Evolutionary conservation across 2,888 invertebrate genomes (phyloP), one percentile per base, ranked within the genome.

Genomic region (Rotaria magnacalcarata): DNA sequence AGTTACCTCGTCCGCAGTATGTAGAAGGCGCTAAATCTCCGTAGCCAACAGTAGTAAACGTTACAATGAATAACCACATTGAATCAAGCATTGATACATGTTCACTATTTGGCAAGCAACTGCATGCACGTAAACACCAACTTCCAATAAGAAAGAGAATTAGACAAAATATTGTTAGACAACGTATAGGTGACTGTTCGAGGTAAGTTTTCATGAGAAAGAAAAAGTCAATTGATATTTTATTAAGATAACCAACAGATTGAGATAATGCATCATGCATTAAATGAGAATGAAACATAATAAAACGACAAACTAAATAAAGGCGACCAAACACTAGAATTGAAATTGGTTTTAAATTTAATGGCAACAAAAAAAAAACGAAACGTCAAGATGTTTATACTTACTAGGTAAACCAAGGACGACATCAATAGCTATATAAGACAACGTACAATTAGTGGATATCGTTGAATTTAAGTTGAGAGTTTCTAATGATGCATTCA

Each of bases 181-280:
- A 89, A 87, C 90, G 90, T 86, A 90, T 90, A 41, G 91, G 90
- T 87, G 90, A 89, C 43, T 90, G 88, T 34, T 90, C 89, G 90
- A 91, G 91, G 87, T 90, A 88, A 43, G 90, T 90, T 88, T 91
- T 91, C 88, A 91, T 91, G 85, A 91, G 90, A 88, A 91, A 91
- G 87, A 92, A 94, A 91, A 97, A 97, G 89, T 93, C 92, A 94
- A 98, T 98, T 93, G 97, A 97, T 92, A 98, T 97, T 91, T 97
- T 94, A 93, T 97, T 97, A 92, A 97, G 94, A 10, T 90, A 90
- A 16, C 91, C 90, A n/a, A 91, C 88, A 87, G 90, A 90, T 88
- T 90, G 90, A 0, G 90, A 90, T 14, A 90, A 90, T 56, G 90
- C 90, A 88, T 91, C 90, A 74, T 90, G 89, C 88, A 89, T 90